Conservation (phyloP, 2,888 invertebrate genomes). For the Hanleya hanleyi region DNA sequence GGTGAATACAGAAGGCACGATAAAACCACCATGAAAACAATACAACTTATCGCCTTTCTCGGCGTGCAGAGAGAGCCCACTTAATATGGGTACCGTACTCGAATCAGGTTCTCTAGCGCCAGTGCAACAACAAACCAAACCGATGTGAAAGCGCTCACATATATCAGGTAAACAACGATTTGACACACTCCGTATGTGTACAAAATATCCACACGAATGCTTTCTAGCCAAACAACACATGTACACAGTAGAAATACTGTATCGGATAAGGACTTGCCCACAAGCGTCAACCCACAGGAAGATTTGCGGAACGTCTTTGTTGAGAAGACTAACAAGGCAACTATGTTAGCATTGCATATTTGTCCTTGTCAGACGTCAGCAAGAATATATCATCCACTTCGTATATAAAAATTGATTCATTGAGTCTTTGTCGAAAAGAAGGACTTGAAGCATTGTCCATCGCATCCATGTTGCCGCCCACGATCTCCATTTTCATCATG, state of each 20-base stretch:
- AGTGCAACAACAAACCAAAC: conserved; percentile 48
- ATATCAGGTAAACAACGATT: conserved; percentile 80
- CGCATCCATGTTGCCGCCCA: too few relatives aligned
- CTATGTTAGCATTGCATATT: not conserved
- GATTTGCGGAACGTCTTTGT: not conserved
- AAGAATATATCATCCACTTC: not conserved
- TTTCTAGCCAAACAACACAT: not conserved
- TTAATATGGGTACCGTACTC: conserved; percentile 41
- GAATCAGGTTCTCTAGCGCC: conserved; percentile 43
- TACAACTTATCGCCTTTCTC: not conserved
- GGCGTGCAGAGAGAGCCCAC: conserved; percentile 32
- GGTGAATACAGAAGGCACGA: not conserved
- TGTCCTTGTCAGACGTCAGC: not conserved
- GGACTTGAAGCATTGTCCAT: too few relatives aligned
- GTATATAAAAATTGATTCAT: too few relatives aligned
- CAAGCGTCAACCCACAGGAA: not conserved
- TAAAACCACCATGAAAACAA: not conserved
- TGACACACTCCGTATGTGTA: conserved; percentile 79
- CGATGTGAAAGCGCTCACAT: conserved; percentile 41
- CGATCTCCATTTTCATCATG: too few relatives aligned
- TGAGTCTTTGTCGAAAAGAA: too few relatives aligned
- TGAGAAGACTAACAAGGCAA: not conserved
- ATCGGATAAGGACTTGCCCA: not conserved
- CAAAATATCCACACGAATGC: not conserved
- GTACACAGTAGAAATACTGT: not conserved